These are phyloP conservation scores for Puma concolor DNA, from an alignment of 2,113 vertebrate genomes.

Conservation along the genomic window DNA sequence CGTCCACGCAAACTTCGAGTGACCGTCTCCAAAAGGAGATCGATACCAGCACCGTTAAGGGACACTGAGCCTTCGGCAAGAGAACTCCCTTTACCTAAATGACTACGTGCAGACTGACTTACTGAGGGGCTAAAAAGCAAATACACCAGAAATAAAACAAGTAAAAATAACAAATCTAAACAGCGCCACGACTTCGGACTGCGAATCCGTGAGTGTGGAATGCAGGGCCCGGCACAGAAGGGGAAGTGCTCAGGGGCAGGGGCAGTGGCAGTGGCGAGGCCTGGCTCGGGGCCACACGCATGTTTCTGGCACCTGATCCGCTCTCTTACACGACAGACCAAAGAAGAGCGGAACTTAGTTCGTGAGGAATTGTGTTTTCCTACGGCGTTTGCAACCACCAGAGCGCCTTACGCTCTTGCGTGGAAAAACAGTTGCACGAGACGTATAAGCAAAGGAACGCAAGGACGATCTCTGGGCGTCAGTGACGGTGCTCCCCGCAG, in stretches of 20 bases:
- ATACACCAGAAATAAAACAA: neutral
- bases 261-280: rapidly evolving
- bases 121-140: neutral
- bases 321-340: rapidly evolving
- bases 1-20: neutral
- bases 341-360: rapidly evolving
- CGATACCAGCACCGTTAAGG: neutral
- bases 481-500: neutral
- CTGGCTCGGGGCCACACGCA: neutral
- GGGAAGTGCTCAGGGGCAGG: rapidly evolving
- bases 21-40: neutral
- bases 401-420: rapidly evolving
- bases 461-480: neutral
- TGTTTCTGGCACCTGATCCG: rapidly evolving
- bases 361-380: neutral
- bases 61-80: neutral
- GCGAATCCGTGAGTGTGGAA: rapidly evolving
- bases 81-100: neutral
- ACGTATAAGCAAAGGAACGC: neutral
- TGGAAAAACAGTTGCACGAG: neutral
- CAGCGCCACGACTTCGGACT: rapidly evolving
- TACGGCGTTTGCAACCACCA: rapidly evolving
- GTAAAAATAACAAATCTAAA: neutral
- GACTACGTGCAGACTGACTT: neutral
- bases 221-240: rapidly evolving